Percentiles rank a stretch among this genome's conserved stretches.
Conservation (phyloP, 2,888 invertebrate genomes). For the Herminia tarsipennalis region DNA sequence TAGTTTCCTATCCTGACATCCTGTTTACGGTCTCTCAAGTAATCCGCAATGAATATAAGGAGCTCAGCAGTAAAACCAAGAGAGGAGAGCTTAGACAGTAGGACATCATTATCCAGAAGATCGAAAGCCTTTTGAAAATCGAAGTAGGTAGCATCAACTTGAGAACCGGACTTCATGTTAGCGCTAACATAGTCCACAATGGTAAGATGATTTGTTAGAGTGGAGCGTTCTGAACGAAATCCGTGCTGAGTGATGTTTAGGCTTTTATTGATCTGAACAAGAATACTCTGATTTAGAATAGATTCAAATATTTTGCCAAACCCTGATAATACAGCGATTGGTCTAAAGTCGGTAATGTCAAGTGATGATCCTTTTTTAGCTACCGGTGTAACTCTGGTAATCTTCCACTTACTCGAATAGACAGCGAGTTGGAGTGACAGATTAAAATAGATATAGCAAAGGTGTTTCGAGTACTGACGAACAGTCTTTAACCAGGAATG, state of each 20-base stretch:
- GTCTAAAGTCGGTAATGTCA: too few species aligned
- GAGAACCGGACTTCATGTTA: not conserved
- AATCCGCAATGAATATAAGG: not conserved
- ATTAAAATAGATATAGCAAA: too few species aligned
- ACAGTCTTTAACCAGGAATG: too few species aligned
- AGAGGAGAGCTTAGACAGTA: not conserved
- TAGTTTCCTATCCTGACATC: too few species aligned
- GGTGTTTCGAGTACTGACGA: too few species aligned
- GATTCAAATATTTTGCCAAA: not conserved
- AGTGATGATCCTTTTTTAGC: not conserved
- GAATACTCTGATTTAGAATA: not conserved
- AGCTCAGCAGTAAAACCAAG: not conserved
- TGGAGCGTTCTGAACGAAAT: not conserved
- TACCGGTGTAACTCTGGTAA: not conserved
- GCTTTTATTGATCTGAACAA: not conserved
- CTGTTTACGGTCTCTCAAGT: too few species aligned
- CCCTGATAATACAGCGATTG: not conserved
- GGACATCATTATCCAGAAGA: not conserved
- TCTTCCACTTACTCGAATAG: too few species aligned
- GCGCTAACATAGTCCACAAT: not conserved
- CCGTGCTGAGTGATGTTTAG: not conserved
- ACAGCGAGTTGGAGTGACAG: too few species aligned
- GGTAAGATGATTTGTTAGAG: not conserved
- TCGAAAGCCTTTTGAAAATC: slow-evolving; percentile 2
- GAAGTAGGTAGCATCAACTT: slow-evolving; percentile 3